Evolutionary conservation across 2,888 invertebrate genomes (phyloP), one percentile per base, ranked within the genome.

Genomic region (Phyllotreta striolata): DNA sequence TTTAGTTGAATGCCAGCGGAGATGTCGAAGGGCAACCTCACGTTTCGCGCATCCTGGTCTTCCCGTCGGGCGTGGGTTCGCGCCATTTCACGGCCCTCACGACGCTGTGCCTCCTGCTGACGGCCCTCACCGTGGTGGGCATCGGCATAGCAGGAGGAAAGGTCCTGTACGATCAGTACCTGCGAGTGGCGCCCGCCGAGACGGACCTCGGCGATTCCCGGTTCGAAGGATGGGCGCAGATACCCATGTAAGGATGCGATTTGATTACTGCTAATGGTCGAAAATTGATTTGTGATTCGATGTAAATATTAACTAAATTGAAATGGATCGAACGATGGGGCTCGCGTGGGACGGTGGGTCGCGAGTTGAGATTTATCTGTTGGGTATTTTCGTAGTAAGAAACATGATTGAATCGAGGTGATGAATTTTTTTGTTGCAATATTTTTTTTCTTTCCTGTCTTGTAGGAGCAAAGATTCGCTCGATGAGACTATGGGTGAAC

Each of bases 121-220:
- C 89, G 9, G 89, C 91, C 1, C 77, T 91, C 35, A 78, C 90
- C 62, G 88, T 93, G 14, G 85, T 92, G 75, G 85, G 91, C 65
- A 85, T 90, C 75, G 91, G 91, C 8, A 84, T 89, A 40, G 80
- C 87, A 57, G 88, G 89, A 6, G 93, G 92, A 3, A 85, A 92
- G 60, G 88, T 91, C 76, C 83, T 95, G 57, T 94, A 93, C 81
- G 87, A 88, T 57, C 88, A 91, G 73, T 90, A 91, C 78, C 84
- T 88, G 9, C 85, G 85, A 61, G 84, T 84, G 49, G 87, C 87
- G 77, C 61, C 67, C 35, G 63, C 62, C 12, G 47, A 46, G 5
- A 49, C 35, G 35, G 43, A 49, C 14, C 35, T 55, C 4, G 62
- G 49, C 35, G 39, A 12, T 4, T 55, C 63, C 24, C 85, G 85